phyloP scores from a whole-genome alignment of 1,140 invertebrate species.

The Sminthurinus signatus region DNA sequence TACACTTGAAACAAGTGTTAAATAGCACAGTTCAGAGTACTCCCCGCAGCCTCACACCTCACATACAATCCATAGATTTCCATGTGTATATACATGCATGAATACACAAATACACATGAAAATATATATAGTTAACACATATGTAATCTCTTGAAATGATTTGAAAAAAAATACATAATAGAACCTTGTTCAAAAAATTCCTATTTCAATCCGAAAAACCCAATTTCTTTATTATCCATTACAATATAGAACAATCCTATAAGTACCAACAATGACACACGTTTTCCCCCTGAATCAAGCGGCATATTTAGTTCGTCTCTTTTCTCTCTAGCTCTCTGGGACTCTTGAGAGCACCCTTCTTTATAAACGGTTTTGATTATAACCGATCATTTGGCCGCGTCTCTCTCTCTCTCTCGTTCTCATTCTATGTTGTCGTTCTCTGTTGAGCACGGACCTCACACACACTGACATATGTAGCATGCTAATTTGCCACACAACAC shows the following conservation, averaged over 20 bases:
- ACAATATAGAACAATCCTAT: neutral
- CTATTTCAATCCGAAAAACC: neutral
- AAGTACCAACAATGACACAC: slow-evolving; percentile 4
- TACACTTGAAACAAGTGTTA: slow-evolving; percentile 12
- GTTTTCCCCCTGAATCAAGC: neutral
- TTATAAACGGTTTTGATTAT: neutral
- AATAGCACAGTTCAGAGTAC: slow-evolving; percentile 6
- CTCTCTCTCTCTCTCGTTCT: too few species aligned
- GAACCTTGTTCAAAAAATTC: slow-evolving; percentile 3
- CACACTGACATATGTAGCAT: slow-evolving; percentile 17
- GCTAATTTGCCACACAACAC: slow-evolving; percentile 25
- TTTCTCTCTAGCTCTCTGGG: neutral
- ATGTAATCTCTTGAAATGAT: too few species aligned
- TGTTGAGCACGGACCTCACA: slow-evolving; percentile 25
- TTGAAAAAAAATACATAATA: too few species aligned
- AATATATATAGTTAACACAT: too few species aligned
- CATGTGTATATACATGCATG: too few species aligned
- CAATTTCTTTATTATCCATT: slow-evolving; percentile 8
- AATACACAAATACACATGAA: too few species aligned
- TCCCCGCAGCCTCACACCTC: neutral
- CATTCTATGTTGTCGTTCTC: too few species aligned
- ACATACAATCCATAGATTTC: too few species aligned
- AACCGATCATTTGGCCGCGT: slow-evolving; percentile 6
- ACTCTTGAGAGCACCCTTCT: slow-evolving; percentile 11
- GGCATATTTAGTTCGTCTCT: neutral